Evolutionary conservation across 2,113 vertebrate genomes (phyloP).

Genomic region (Felis chaus): DNA sequence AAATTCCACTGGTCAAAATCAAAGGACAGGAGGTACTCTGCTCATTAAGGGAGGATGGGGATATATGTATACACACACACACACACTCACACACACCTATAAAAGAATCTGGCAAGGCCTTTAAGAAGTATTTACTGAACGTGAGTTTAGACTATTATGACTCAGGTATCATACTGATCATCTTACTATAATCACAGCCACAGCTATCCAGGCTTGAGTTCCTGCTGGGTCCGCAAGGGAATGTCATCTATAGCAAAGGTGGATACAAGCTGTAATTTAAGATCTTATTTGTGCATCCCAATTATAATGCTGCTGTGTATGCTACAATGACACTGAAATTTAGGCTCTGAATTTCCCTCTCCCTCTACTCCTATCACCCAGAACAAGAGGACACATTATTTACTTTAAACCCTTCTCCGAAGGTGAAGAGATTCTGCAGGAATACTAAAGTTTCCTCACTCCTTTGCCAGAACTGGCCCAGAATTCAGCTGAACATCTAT

Average conservation of each 20-base stretch:
- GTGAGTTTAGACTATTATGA: neutral
- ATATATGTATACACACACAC: rapidly evolving
- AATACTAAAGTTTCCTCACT: neutral
- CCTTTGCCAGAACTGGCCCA: neutral
- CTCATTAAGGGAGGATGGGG: neutral
- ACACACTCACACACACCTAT: too few species aligned
- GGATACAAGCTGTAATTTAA: neutral
- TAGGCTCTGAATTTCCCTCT: neutral
- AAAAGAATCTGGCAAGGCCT: neutral
- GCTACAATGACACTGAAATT: neutral
- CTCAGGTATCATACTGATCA: neutral
- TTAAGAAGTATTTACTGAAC: neutral
- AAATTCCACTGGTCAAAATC: neutral
- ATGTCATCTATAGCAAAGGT: neutral
- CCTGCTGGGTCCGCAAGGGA: neutral
- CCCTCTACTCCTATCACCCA: neutral
- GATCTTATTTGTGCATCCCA: neutral
- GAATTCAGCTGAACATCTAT: neutral
- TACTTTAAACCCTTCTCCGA: neutral
- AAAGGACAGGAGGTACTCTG: neutral
- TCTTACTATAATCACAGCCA: neutral
- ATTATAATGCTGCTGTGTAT: neutral
- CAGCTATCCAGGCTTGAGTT: neutral
- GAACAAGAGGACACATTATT: neutral
- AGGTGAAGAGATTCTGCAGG: neutral